phyloP scores from a whole-genome alignment of 2,797 vertebrate species.

The Sarcophilus harrisii region DNA sequence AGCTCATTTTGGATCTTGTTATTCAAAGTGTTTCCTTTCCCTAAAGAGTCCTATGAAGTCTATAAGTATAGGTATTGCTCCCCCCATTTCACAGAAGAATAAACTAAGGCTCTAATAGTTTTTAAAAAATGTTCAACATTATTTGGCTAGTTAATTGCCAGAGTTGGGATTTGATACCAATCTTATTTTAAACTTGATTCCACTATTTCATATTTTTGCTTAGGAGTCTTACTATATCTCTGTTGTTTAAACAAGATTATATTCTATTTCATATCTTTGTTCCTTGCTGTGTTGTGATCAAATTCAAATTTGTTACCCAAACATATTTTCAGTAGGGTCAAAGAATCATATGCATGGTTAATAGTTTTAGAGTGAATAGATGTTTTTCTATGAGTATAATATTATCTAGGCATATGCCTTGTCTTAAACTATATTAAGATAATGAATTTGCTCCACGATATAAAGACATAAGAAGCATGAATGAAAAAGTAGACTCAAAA shows the following conservation, averaged over 20 bases:
- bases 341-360: background rate
- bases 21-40: background rate
- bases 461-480: background rate
- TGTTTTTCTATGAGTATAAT: background rate
- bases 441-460: background rate
- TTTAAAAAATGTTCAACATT: background rate
- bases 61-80: background rate
- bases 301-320: background rate
- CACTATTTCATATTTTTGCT: background rate
- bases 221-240: background rate
- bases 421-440: background rate
- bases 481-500: background rate
- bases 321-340: background rate
- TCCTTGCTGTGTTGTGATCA: background rate
- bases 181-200: background rate
- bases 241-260: background rate
- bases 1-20: background rate
- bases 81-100: background rate
- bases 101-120: background rate
- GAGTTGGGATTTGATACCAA: background rate
- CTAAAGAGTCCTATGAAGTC: background rate
- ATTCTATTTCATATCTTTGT: background rate
- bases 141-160: background rate
- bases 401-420: background rate
- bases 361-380: background rate